Percentiles rank a stretch among this genome's conserved stretches.
Conservation (phyloP, 2,797 vertebrate genomes). For the Nothura maculosa region DNA sequence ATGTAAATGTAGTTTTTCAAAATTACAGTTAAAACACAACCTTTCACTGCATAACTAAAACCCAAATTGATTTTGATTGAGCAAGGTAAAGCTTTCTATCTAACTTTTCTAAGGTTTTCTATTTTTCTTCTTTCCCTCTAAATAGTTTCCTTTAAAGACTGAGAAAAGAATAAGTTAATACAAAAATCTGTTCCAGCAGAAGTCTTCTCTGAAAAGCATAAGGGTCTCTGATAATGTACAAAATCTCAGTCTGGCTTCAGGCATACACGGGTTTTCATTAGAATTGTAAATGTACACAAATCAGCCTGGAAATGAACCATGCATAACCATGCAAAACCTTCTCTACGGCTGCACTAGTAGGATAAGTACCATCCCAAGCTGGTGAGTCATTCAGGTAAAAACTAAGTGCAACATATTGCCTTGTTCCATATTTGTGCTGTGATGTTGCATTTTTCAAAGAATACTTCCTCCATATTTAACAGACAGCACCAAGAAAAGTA, state of each 20-base stretch:
- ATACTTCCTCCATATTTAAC: neutral
- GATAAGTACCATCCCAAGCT: neutral
- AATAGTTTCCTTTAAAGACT: neutral
- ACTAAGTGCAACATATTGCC: no score
- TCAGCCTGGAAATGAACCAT: slow-evolving; percentile 47
- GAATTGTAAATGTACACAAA: slow-evolving; percentile 25
- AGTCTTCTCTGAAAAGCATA: neutral
- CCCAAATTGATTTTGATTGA: neutral
- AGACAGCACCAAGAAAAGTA: neutral
- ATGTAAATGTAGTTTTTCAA: neutral
- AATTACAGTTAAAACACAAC: neutral
- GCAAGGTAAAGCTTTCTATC: neutral
- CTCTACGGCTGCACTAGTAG: neutral
- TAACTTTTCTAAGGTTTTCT: neutral
- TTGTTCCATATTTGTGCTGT: neutral
- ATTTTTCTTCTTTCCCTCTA: neutral
- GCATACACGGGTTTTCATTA: slow-evolving; percentile 45
- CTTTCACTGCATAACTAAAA: neutral
- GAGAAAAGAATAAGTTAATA: neutral
- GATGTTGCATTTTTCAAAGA: neutral
- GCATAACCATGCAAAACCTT: neutral
- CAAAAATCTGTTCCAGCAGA: neutral
- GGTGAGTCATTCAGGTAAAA: neutral
- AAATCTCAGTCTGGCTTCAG: slow-evolving; percentile 36
- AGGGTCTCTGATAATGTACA: slow-evolving; percentile 12